Evolutionary conservation across 2,888 invertebrate genomes (phyloP).

Genomic region (Tanytarsus gracilentus): DNA sequence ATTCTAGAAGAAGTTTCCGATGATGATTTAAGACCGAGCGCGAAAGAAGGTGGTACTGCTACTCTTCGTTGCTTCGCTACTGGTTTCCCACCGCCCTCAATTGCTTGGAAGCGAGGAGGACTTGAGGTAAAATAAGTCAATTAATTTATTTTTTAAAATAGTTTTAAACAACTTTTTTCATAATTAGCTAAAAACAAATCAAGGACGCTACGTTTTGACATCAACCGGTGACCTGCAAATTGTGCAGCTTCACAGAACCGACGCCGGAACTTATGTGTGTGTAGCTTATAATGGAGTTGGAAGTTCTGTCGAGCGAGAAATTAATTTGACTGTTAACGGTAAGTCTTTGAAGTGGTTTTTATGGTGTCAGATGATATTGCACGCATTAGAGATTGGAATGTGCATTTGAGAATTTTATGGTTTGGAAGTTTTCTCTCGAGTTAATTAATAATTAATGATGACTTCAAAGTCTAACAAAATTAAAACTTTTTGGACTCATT

Average conservation of each 20-base stretch:
- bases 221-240: constrained; percentile 74
- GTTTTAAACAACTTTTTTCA: background rate
- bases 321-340: constrained; percentile 67
- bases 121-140: constrained; percentile 49
- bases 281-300: constrained; percentile 72
- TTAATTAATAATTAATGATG: no score
- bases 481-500: no score
- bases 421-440: no score
- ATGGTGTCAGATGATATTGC: background rate
- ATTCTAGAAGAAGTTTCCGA: constrained; percentile 47
- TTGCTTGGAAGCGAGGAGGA: constrained; percentile 67
- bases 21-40: constrained; percentile 53
- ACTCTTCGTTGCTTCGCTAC: constrained; percentile 64
- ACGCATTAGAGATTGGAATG: background rate
- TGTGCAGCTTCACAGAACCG: constrained; percentile 65
- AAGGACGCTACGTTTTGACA: constrained; percentile 60
- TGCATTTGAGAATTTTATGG: no score
- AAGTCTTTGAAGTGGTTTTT: constrained; percentile 36
- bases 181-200: constrained; percentile 60
- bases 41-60: constrained; percentile 63
- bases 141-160: constrained; percentile 1
- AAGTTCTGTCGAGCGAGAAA: constrained; percentile 55
- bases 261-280: constrained; percentile 79
- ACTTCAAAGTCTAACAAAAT: no score
- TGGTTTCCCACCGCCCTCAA: constrained; percentile 66